phyloP scores from a whole-genome alignment of 1,140 invertebrate species.

The honey bee (Apis mellifera) region Amel_HAv3.1 CM009937.2:10029501-10030000 shows the following conservation, averaged over 20 bases:
- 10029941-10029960: background rate
- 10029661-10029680: background rate
- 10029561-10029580: too few relatives aligned
- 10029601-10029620: background rate
- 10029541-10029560: too few relatives aligned
- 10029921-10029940: background rate
- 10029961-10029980: background rate
- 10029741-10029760: slow-evolving; percentile 40
- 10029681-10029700: slow-evolving; percentile 12
- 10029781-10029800: slow-evolving; percentile 49
- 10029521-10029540: too few relatives aligned
- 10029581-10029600: too few relatives aligned
- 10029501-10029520: too few relatives aligned
- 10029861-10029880: slow-evolving; percentile 38
- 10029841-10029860: slow-evolving; percentile 53
- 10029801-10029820: slow-evolving; percentile 51
- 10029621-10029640: background rate
- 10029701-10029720: background rate
- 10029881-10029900: slow-evolving; percentile 25
- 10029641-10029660: background rate
- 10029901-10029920: background rate
- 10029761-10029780: slow-evolving; percentile 23
- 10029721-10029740: background rate
- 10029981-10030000: slow-evolving; percentile 34
- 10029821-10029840: slow-evolving; percentile 40